Evolutionary conservation across 2,113 vertebrate genomes (phyloP), one percentile per base, ranked within the genome.

Genomic region (Mirounga angustirostris): DNA sequence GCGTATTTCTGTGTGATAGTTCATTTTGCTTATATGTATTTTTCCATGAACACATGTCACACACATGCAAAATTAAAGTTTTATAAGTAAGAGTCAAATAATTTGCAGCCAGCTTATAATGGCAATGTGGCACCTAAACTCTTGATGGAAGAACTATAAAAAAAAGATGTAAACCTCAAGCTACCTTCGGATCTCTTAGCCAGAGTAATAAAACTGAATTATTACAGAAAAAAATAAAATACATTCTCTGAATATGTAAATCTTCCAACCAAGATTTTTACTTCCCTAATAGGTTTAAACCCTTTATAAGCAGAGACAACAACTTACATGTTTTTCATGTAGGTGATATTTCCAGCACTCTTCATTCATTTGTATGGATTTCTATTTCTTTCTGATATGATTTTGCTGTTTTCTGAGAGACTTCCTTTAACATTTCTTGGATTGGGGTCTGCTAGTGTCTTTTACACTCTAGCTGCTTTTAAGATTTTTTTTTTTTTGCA

Each of bases 141-240:
- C 92, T 87, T 97, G 59, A 43, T 24, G 21, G 36, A 24, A 24
- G 36, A 74, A 73, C 11, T 43, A 19, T 4, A 4, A 19, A 69
- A 18, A 69, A 61, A 36, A 95, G 94, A 88, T 92, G 67, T 93
- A 94, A 97, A 93, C 86, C 30, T 94, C 88, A 95, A 71, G 56
- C 97, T 83, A 83, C 52, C 92, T 96, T 89, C 91, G 36, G 71
- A 43, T 43, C 71, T 74, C 36, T 73, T 43, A 74, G 36, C 71
- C 22, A 74, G 71, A 74, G 92, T 52, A 90, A 97, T 96, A 97
- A 96, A 97, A 97, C 65, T 87, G 89, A 80, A 59, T 59, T 59
- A 76, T 96, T 85, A 82, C 74, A 92, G 14, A 79, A 40, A 40
- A 43, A 73, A 71, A 22, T 21, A 36, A 40, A 40, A 40, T 73